A percentile compares a stretch with the other conserved stretches of the same genome.
Evolutionary conservation across 1,140 invertebrate species (phyloP).

Genomic region (Nephotettix cincticeps): DNA sequence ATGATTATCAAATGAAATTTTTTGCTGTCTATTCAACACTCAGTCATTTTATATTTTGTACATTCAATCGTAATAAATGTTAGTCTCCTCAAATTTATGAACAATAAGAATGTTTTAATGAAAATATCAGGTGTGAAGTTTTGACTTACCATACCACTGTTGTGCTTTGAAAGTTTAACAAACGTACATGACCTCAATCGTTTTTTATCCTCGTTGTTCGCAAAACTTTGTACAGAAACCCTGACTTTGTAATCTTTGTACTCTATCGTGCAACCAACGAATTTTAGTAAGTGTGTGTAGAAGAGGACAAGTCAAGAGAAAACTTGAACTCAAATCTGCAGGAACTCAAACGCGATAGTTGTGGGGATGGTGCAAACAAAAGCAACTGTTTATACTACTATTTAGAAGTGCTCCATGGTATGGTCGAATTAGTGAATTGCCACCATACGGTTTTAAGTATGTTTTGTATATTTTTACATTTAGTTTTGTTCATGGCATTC

Average conservation of each 20-base stretch:
- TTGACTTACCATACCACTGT: constrained; percentile 16
- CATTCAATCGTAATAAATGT: no score
- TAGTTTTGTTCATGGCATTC: no score
- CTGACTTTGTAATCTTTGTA: constrained; percentile 14
- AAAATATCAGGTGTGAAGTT: constrained; percentile 21
- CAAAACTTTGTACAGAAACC: constrained; percentile 11
- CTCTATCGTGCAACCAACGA: constrained; percentile 17
- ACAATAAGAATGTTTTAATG: neutral
- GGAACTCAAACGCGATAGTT: no score
- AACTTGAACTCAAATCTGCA: no score
- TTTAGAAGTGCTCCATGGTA: neutral
- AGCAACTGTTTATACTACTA: no score
- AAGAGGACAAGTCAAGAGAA: no score
- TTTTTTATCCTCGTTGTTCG: constrained; percentile 19
- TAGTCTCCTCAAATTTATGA: no score
- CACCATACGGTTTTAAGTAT: neutral
- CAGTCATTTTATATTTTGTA: no score
- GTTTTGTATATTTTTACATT: no score
- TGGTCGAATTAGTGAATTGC: neutral
- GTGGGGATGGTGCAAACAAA: no score
- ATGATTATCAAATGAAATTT: no score
- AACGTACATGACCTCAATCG: constrained; percentile 13
- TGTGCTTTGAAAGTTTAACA: constrained; percentile 17
- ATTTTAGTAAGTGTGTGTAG: neutral
- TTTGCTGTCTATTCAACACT: no score